A percentile compares a stretch with the other conserved stretches of the same genome.
Evolutionary conservation across 1,140 invertebrate species (phyloP).

Genomic region (Leptinotarsa undecemlineata): DNA sequence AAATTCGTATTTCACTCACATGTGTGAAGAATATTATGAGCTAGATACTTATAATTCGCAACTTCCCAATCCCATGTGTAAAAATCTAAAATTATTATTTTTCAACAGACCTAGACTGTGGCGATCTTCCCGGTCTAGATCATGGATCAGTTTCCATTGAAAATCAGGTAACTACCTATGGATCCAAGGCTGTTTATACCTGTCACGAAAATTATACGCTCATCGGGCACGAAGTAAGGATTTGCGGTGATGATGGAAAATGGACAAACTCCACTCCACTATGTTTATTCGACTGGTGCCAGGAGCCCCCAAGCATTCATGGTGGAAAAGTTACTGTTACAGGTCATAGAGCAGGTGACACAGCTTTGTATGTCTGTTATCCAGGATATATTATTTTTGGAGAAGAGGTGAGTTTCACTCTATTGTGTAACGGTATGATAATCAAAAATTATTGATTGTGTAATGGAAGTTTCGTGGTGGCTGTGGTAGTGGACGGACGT

Average conservation of each 20-base stretch:
- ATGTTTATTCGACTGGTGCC: constrained; percentile 85
- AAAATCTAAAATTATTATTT: background rate
- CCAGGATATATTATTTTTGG: constrained; percentile 85
- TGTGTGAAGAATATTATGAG: too few relatives aligned
- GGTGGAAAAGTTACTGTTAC: constrained; percentile 72
- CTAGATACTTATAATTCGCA: too few relatives aligned
- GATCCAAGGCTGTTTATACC: constrained; percentile 73
- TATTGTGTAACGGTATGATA: too few relatives aligned
- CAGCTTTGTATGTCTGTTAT: constrained; percentile 79
- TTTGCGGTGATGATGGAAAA: constrained; percentile 75
- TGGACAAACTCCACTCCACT: constrained; percentile 81
- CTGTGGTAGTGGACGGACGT: too few relatives aligned
- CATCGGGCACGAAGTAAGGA: constrained; percentile 72
- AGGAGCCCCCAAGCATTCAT: constrained; percentile 73
- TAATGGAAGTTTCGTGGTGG: too few relatives aligned
- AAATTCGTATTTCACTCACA: too few relatives aligned
- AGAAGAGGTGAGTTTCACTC: constrained; percentile 63
- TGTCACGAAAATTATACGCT: constrained; percentile 86
- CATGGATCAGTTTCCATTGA: constrained; percentile 73
- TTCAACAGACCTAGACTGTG: constrained; percentile 79
- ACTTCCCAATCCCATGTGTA: too few relatives aligned
- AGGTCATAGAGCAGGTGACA: constrained; percentile 75
- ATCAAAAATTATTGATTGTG: too few relatives aligned
- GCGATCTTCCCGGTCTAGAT: constrained; percentile 67
- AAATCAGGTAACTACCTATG: constrained; percentile 75